These are phyloP conservation scores for Himalopsyche anomala DNA, from an alignment of 2,888 invertebrate species.

Conservation along the genomic window DNA sequence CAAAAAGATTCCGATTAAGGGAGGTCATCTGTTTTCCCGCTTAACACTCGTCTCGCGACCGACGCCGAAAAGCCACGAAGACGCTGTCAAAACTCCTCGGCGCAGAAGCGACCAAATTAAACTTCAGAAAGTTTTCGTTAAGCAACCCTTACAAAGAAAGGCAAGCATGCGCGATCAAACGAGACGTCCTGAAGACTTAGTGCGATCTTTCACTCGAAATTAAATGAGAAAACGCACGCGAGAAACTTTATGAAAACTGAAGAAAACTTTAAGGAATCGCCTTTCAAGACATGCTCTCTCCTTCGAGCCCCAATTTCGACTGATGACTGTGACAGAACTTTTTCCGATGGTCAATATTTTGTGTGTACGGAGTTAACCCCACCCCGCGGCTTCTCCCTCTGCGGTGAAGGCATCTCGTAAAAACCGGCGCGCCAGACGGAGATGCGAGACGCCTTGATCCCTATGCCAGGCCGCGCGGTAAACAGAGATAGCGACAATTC, in stretches of 20 bases:
- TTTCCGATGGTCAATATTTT: slow-evolving; percentile 80
- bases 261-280: slow-evolving; percentile 52
- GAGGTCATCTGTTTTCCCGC: slow-evolving; percentile 38
- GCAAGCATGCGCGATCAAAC: slow-evolving; percentile 70
- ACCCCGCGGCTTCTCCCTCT: slow-evolving; percentile 73
- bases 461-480: slow-evolving; percentile 70
- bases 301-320: slow-evolving; percentile 75
- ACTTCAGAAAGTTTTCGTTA: slow-evolving; percentile 49
- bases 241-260: slow-evolving; percentile 53
- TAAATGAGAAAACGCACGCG: slow-evolving; percentile 68
- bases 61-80: slow-evolving; percentile 50
- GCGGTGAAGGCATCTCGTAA: slow-evolving; percentile 75
- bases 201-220: slow-evolving; percentile 62
- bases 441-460: slow-evolving; percentile 75
- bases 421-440: slow-evolving; percentile 74
- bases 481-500: slow-evolving; percentile 72
- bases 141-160: slow-evolving; percentile 53
- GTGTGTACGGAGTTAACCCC: slow-evolving; percentile 76
- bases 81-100: slow-evolving; percentile 43
- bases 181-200: slow-evolving; percentile 60
- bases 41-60: slow-evolving; percentile 24
- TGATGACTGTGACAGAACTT: slow-evolving; percentile 79
- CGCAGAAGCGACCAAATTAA: slow-evolving; percentile 44
- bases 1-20: slow-evolving; percentile 17
- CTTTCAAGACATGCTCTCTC: slow-evolving; percentile 60